Evolutionary conservation across 2,888 invertebrate genomes (phyloP), one percentile per base, ranked within the genome.

Genomic region (Cataglyphis altisquamis): DNA sequence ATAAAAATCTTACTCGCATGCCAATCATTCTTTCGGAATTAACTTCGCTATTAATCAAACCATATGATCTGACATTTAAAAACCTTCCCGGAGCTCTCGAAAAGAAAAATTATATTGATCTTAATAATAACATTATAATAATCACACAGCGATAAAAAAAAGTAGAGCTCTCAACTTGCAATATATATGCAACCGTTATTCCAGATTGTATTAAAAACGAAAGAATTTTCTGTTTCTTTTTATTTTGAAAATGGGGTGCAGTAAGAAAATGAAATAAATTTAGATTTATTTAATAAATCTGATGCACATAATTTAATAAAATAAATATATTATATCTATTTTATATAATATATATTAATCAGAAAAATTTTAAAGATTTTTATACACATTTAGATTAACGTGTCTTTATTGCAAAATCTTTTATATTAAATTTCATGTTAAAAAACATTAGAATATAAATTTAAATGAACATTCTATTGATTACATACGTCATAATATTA

Each of bases 11-110:
- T 18, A 6, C 25, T 41, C 39, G 57, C 48, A 18, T 74, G 18
- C 64, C 74, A 75, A 64, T 63, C 74, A 21, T 60, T 60, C 15
- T 15, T 36, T 8, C 48, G 15, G 32, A 32, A 74, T 74, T 74
- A 74, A 74, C 25, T 25, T 63, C 48, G 45, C 36, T 15, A 63
- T 75, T 48, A 52, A 75, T 75, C 36, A 36, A 63, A 63, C 21
- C 36, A 29, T 57, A 32, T 15, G 45, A 0, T 52, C 1, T 45
- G 21, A 48, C 21, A 12, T 75, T 74, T 64, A 36, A 36, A 48
- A 21, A 21, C 1, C n/a, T 1, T 21, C 0, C 25, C 29, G 29
- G 55, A 18, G 36, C 21, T 36, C 36, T 25, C 32, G 45, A 45
- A 45, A 32, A 18, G 29, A 29, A 29, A n/a, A 12, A 12, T 72